These are phyloP conservation scores for Cataglyphis albicans DNA, from an alignment of 2,888 invertebrate genomes.

Conservation along the genomic window DNA sequence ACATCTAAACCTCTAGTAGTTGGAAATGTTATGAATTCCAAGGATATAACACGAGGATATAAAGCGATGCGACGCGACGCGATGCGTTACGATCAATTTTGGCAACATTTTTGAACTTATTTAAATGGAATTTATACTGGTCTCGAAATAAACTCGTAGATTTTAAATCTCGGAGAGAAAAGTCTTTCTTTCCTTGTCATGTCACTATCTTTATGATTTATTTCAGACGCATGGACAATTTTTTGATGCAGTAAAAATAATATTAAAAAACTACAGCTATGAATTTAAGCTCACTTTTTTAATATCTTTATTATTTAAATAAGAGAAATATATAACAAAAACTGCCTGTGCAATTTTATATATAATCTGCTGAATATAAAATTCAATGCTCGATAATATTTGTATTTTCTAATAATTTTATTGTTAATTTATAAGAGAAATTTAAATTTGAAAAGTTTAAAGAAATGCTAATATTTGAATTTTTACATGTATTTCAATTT, in stretches of 20 bases:
- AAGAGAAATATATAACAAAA: background rate
- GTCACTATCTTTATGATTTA: conserved; percentile 7
- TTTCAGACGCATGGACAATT: background rate
- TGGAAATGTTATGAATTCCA: conserved; percentile 42
- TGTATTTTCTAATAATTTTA: background rate
- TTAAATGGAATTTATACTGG: conserved; percentile 11
- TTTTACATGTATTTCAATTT: background rate
- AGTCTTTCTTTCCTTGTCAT: background rate
- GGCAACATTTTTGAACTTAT: conserved; percentile 35
- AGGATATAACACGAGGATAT: background rate
- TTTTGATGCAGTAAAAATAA: conserved; percentile 8
- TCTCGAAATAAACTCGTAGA: conserved; percentile 8
- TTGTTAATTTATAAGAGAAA: background rate
- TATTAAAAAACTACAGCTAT: background rate
- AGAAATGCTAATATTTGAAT: background rate
- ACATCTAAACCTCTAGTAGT: background rate
- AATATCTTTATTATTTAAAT: background rate
- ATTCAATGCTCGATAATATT: background rate
- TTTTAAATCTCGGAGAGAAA: background rate
- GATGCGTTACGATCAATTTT: conserved; percentile 24
- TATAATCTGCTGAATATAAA: background rate
- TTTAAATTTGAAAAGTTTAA: background rate
- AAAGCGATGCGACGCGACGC: background rate
- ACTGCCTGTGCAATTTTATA: background rate
- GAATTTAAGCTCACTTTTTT: background rate